These are phyloP conservation scores for Gobio occitaniae DNA, from an alignment of 2,797 vertebrate genomes.

Conservation along the genomic window DNA sequence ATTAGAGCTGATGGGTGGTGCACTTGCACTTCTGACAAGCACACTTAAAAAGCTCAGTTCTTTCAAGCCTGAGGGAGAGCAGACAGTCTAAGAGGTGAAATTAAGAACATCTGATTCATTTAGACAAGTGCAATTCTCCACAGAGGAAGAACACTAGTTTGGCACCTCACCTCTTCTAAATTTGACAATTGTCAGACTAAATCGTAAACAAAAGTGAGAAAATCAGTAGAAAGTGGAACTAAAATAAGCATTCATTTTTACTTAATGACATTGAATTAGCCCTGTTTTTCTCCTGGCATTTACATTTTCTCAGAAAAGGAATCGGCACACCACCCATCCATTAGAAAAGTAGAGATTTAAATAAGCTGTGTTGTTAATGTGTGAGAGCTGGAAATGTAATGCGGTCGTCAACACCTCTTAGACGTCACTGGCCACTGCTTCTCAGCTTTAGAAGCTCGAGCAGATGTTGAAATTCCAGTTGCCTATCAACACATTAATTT, in stretches of 20 bases:
- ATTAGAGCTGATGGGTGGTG: constrained; percentile 36
- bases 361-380: constrained; percentile 6
- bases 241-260: neutral
- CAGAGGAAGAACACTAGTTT: constrained; percentile 5
- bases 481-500: constrained; percentile 34
- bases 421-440: neutral
- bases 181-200: neutral
- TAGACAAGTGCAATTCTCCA: constrained; percentile 36
- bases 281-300: neutral
- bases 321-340: neutral
- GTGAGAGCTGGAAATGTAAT: neutral
- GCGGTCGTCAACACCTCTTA: neutral
- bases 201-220: neutral
- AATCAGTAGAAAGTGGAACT: neutral
- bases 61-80: constrained; percentile 18
- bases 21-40: constrained; percentile 33
- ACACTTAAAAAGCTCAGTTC: constrained; percentile 25
- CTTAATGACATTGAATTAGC: neutral
- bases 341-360: neutral
- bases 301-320: too few relatives aligned
- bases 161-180: constrained; percentile 7
- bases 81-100: constrained; percentile 28
- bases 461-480: constrained; percentile 49
- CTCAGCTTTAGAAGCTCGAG: neutral
- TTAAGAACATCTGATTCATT: constrained; percentile 35